A percentile compares a stretch with the other conserved stretches of the same genome.
Evolutionary conservation across 1,140 invertebrate species (phyloP).

Genomic region (Heterodera schachtii): DNA sequence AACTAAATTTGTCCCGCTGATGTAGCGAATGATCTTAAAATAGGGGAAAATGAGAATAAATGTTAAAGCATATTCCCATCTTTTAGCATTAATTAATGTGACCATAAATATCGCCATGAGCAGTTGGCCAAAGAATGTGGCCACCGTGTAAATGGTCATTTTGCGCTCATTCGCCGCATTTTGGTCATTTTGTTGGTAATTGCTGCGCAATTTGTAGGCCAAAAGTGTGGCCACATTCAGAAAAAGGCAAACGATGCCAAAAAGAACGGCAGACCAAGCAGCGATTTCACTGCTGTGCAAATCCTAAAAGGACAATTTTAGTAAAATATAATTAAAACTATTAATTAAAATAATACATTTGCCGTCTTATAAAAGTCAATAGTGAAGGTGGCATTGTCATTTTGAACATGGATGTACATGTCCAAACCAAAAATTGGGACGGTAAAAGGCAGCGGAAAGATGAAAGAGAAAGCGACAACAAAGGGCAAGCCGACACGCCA

Average conservation of each 20-base stretch:
- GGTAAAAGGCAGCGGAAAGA: not conserved
- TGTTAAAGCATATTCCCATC: too few relatives aligned
- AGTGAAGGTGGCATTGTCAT: not conserved
- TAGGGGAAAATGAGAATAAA: too few relatives aligned
- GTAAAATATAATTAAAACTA: too few relatives aligned
- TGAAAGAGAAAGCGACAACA: not conserved
- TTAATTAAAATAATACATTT: not conserved
- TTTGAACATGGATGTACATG: slow-evolving; percentile 1
- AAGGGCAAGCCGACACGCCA: not conserved
- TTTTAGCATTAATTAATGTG: too few relatives aligned
- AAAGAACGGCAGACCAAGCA: too few relatives aligned
- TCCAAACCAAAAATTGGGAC: not conserved
- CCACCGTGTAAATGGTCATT: slow-evolving; percentile 1
- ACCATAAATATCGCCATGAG: not conserved
- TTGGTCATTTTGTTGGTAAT: not conserved
- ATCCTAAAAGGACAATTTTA: too few relatives aligned
- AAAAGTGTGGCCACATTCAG: slow-evolving; percentile 3
- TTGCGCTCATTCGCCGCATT: slow-evolving; percentile 1
- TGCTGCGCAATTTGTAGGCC: not conserved
- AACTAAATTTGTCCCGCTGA: not conserved
- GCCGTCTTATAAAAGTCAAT: not conserved
- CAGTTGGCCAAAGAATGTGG: not conserved
- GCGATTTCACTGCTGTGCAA: too few relatives aligned
- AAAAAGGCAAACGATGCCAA: not conserved
- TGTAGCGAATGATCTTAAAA: too few relatives aligned